phyloP scores from a whole-genome alignment of 2,888 invertebrate genomes.

The Chrysodeixis includens region DNA sequence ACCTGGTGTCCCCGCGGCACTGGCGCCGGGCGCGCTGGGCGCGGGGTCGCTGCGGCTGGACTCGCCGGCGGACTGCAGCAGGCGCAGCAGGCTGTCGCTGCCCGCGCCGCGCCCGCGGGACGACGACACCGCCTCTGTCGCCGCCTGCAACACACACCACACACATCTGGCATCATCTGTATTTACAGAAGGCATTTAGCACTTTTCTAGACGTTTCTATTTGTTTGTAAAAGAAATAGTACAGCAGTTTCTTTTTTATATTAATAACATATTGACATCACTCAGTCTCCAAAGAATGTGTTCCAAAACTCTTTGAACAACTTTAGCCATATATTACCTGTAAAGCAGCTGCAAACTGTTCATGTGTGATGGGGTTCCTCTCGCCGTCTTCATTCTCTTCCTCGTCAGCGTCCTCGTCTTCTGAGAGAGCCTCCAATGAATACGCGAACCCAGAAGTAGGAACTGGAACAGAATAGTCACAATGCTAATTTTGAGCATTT shows the following conservation, averaged over 20 bases:
- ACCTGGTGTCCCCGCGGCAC: no score
- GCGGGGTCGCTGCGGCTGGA: slow-evolving; percentile 55
- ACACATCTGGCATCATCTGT: no score
- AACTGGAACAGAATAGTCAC: slow-evolving; percentile 65
- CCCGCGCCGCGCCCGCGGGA: slow-evolving; percentile 60
- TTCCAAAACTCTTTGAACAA: no score
- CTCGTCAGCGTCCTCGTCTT: slow-evolving; percentile 84
- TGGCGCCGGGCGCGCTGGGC: slow-evolving; percentile 58
- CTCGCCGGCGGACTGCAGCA: slow-evolving; percentile 69
- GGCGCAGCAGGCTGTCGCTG: slow-evolving; percentile 69
- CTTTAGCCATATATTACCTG: slow-evolving; percentile 89
- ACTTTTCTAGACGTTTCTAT: no score
- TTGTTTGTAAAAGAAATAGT: no score
- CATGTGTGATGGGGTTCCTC: slow-evolving; percentile 91
- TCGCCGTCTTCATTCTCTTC: slow-evolving; percentile 81
- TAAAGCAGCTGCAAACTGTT: slow-evolving; percentile 93
- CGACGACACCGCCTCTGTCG: slow-evolving; percentile 75
- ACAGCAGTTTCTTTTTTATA: no score
- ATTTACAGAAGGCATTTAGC: no score
- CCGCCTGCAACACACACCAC: slow-evolving; percentile 66
- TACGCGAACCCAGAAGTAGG: slow-evolving; percentile 86
- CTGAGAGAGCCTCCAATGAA: slow-evolving; percentile 85
- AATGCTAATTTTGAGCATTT: no score
- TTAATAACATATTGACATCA: no score
- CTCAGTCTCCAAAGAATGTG: no score